Evolutionary conservation across 2,113 vertebrate species (phyloP), one percentile per base, ranked within the genome.

Genomic region (Herpailurus yagouaroundi): DNA sequence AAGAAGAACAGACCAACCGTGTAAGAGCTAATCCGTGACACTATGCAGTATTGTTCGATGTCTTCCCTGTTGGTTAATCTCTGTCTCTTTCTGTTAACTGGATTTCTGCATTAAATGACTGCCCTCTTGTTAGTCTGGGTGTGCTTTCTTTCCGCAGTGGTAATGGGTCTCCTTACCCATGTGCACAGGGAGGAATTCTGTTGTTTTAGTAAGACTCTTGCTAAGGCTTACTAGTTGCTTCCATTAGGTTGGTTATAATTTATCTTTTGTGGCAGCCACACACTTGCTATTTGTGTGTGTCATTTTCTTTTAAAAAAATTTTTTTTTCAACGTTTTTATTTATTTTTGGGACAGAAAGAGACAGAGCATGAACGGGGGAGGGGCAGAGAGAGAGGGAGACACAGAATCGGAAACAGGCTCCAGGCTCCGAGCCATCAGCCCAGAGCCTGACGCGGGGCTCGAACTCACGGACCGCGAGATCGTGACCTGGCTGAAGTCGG

Each of bases 51-150:
- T 89, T 91, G 92, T 98, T 96, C 60, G 73, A 89, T 93, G 89
- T 66, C 83, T 55, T 90, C 0, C 68, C 81, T 94, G 84, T 95
- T 69, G 71, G 92, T 88, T 69, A 29, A 23, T 76, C 95, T 86
- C 91, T 48, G 89, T 96, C 91, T 97, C 55, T 97, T 93, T 94
- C 38, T 88, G 89, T 96, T 88, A 92, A 96, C 88, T 86, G 82
- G 88, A 76, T 91, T 93, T 94, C 90, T 96, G 89, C 97, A 97
- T 96, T 98, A 98, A 98, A 98, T 92, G 83, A 86, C 89, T 96
- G 52, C 83, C 80, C 74, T 71, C 96, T 98, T 97, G 90, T 95
- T 95, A 97, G n/a, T 45, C 21, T 68, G 82, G 64, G 66, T 88
- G 80, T 95, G 90, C 71, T 80, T 94, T 91, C 64, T 69, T 82